Conservation (phyloP, 2,888 invertebrate species). For the Digitonthophagus gazella region DNA sequence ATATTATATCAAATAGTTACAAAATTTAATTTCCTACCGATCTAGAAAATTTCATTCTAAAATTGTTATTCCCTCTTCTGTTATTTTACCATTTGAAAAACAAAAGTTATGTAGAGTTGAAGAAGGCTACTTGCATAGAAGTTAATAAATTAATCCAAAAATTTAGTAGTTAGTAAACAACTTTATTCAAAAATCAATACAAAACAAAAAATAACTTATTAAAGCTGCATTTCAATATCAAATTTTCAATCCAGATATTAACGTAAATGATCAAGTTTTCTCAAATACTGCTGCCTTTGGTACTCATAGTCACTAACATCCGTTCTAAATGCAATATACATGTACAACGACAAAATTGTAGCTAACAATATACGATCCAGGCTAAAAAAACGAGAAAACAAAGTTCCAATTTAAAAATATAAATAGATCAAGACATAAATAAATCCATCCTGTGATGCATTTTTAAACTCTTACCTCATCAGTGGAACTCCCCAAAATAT, state of each 20-base stretch:
- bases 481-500: conserved; percentile 60
- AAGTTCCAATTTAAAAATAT: not conserved
- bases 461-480: conserved; percentile 54
- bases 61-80: no score
- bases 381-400: conserved; percentile 47
- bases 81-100: no score
- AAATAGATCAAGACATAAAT: not conserved
- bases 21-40: no score
- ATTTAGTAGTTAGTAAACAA: no score
- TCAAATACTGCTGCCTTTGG: conserved; percentile 53
- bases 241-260: conserved; percentile 13
- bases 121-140: no score
- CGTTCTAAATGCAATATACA: conserved; percentile 62
- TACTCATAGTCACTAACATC: conserved; percentile 58
- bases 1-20: no score
- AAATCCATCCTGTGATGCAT: no score
- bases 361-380: conserved; percentile 59
- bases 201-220: not conserved
- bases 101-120: no score
- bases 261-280: conserved; percentile 49
- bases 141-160: no score
- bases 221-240: conserved; percentile 2
- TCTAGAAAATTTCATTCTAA: no score
- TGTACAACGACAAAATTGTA: conserved; percentile 55
- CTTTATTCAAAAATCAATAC: no score